Base-by-base conservation (phyloP, 2,113 vertebrate species). In the Limnothrissa miodon region DNA sequence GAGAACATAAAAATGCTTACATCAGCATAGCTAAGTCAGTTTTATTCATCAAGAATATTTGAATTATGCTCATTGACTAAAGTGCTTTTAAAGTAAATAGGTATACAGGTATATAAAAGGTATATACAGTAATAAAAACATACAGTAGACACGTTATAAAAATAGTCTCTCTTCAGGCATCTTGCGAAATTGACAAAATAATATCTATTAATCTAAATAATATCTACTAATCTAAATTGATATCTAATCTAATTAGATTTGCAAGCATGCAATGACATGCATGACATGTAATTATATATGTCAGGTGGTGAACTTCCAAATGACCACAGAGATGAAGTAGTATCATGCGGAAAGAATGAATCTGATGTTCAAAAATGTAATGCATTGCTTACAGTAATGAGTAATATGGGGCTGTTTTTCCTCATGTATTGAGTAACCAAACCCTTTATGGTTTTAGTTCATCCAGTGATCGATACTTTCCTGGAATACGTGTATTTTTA, bases 401-500 rank as follows among this genome's bases (percentile, higher is more conserved):
- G 33, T 74, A 15, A 29, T 36, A 39, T 74, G 36, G 66, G 17
- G 66, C 66, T 36, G 66, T 5, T 74, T 74, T 74, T 74, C 25
- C 15, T 29, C 29, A 36, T 15, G 33, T 11, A 74, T 36, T 74
- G 66, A 17, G 66, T 39, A 74, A 74, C 66, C 66, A 74, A 39
- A 74, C 33, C 66, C 66, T 33, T 36, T 36, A 74, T 74, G 66
- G 66, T 39, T 66, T 36, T 74, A 15, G 29, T 13, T 15, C 33
- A 36, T 74, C 36, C 29, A 74, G 11, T 74, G 66, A 74, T 74
- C 66, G 36, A 74, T 74, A 74, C 29, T 74, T 74, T 74, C 66
- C 66, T 74, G 66, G 66, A 74, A 74, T 36, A 70, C 17, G 33
- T 36, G 66, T 74, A 74, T 74, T 74, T 74, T 39, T 15, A 19